Evolutionary conservation across 1,140 invertebrate genomes (phyloP), one percentile per base, ranked within the genome.

Genomic region (Drepana arcuata): DNA sequence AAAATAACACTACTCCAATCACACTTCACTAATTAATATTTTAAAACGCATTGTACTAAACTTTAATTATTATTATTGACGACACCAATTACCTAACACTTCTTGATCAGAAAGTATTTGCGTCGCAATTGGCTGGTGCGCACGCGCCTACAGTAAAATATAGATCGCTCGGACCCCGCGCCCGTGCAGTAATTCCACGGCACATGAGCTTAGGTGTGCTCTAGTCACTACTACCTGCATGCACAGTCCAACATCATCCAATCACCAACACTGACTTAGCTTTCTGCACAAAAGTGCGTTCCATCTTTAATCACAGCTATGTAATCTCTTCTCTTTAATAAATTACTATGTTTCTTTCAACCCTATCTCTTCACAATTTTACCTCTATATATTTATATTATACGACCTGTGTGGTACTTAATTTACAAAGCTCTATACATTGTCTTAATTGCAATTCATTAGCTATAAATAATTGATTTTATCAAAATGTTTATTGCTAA

Each of bases 361-460:
- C 47, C 56, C 49, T 52, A 49, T 55, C 49, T 48, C 54, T 57
- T 62, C 49, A 62, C 43, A 59, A 43, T 62, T 54, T 58, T 25
- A 43, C 46, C 46, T 57, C 58, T 71, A 77, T 58, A 47, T 58
- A 72, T 65, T 78, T 64, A 61, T 58, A 67, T 62, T 78, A 77
- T 70, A 59, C 64, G 53, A 74, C 66, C 64, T 78, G 65, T 72
- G 54, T 75, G 62, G 64, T 68, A 79, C 74, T 78, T 79, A 77
- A 58, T 58, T 57, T 82, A 82, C 67, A 64, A 82, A 82, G 78
- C 78, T 82, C 78, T 79, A 82, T 82, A 82, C 78, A 79, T 74
- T 79, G 62, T 73, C 71, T 75, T 79, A 79, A 61, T 70, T 66
- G 65, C 65, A 60, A 69, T 66, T 66, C 37, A 64, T 55, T 63